Conservation (phyloP, 2,888 invertebrate genomes). For the Meandrusa payeni region DNA sequence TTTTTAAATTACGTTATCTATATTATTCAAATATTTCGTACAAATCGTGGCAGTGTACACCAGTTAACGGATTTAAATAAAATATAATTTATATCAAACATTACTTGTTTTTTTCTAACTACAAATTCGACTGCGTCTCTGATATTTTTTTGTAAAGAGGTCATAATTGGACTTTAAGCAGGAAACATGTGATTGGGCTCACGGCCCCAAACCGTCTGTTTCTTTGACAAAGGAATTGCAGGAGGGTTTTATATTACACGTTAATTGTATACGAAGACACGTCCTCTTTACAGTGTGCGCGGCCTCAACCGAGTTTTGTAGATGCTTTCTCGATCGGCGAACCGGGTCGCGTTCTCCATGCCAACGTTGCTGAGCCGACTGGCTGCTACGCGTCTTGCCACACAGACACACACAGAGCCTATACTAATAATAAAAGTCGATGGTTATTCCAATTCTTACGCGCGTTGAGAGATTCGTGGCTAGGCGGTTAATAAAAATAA, state of each 20-base stretch:
- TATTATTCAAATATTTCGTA: too few relatives aligned
- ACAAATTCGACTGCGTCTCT: too few relatives aligned
- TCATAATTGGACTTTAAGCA: constrained; percentile 4
- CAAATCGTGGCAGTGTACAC: too few relatives aligned
- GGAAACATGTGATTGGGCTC: not conserved
- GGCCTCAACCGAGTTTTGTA: constrained; percentile 80
- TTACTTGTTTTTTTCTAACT: too few relatives aligned
- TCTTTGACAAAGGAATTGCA: constrained; percentile 19
- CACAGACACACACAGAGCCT: constrained; percentile 42
- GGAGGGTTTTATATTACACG: constrained; percentile 22
- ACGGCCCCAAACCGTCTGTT: not conserved
- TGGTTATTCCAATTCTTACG: not conserved
- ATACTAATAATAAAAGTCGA: constrained; percentile 12
- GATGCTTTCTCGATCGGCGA: constrained; percentile 79
- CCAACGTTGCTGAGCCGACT: constrained; percentile 44
- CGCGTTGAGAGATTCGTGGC: not conserved
- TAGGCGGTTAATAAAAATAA: too few relatives aligned
- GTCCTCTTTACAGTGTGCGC: constrained; percentile 61
- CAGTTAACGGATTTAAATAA: too few relatives aligned
- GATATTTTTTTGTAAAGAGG: too few relatives aligned
- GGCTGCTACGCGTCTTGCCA: constrained; percentile 32
- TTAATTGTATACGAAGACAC: constrained; percentile 56
- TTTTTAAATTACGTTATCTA: too few relatives aligned
- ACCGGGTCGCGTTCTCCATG: constrained; percentile 80
- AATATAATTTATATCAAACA: too few relatives aligned